A percentile compares a stretch with the other conserved stretches of the same genome.
Evolutionary conservation across 1,140 invertebrate species (phyloP).

Genomic region (Diorhabda elongata): DNA sequence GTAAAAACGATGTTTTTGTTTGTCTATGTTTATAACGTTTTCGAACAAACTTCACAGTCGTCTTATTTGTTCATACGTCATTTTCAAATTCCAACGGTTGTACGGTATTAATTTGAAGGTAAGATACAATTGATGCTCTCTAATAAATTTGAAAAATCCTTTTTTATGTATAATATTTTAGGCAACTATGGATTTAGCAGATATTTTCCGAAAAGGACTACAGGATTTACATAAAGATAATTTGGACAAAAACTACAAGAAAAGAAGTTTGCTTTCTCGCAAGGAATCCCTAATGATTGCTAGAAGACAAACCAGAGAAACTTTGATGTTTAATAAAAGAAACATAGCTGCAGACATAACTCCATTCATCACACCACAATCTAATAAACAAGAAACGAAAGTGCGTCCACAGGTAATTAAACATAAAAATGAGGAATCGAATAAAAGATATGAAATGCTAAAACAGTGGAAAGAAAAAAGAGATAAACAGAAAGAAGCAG

Average conservation of each 20-base stretch:
- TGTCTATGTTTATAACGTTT: too few species aligned
- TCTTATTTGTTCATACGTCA: too few species aligned
- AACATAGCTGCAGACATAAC: slow-evolving; percentile 24
- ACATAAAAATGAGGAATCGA: slow-evolving; percentile 4
- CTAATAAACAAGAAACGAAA: background rate
- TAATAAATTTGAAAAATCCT: too few species aligned
- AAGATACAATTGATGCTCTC: too few species aligned
- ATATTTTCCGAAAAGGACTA: slow-evolving; percentile 21
- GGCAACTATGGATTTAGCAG: slow-evolving; percentile 25
- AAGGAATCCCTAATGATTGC: slow-evolving; percentile 13
- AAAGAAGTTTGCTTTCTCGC: slow-evolving; percentile 10
- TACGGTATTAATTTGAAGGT: too few species aligned
- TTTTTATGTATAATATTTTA: background rate
- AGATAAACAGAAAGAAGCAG: slow-evolving; percentile 20
- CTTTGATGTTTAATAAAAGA: slow-evolving; percentile 17
- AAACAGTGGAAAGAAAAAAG: slow-evolving; percentile 33
- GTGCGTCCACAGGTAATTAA: slow-evolving; percentile 6
- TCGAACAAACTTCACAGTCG: too few species aligned
- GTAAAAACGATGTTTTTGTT: too few species aligned
- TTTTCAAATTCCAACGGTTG: too few species aligned
- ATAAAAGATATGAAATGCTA: slow-evolving; percentile 29
- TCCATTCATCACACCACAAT: slow-evolving; percentile 17
- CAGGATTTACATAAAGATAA: slow-evolving; percentile 13
- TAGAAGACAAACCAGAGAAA: slow-evolving; percentile 26
- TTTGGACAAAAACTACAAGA: slow-evolving; percentile 12